Base-by-base conservation (phyloP, 2,888 invertebrate genomes). In the Stenotaenia linearis region DNA sequence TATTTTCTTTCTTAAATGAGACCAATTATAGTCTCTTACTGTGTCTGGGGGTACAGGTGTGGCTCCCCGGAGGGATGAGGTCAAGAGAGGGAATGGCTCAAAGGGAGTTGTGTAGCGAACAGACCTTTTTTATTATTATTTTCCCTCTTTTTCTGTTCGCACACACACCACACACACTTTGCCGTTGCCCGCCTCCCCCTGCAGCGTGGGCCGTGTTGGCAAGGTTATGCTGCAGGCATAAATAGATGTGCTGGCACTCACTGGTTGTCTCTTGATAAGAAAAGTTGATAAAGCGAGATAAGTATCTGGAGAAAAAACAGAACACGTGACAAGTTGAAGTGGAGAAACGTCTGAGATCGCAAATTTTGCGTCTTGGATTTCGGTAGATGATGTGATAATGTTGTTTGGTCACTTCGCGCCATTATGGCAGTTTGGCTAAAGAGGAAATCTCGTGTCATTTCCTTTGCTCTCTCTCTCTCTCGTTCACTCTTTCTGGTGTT, bases 361-460 rank as follows among this genome's bases (percentile, higher is more conserved):
- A 50, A 50, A 18, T 50, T 50, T 50, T 50, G 50, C 50, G n/a
- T 50, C 50, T 50, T 50, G 50, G 50, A 50, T 50, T 50, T 50
- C 50, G 50, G 18, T n/a, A 50, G 50, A 50, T 50, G 50, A 18
- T n/a, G 50, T 50, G 50, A 50, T 50, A 50, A 50, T 50, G 50
- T 50, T 50, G 50, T 50, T 50, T 50, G 50, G 50, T 50, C 50
- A 50, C 50, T 50, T 50, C 50, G 50, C 50, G 50, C 50, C 50
- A 50, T 50, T 50, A 50, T 50, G 50, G 50, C 50, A 50, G 50
- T 50, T 50, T 50, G 50, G 50, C 50, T 50, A 35, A 23, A 78
- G 78, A 78, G 78, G 78, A 78, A 78, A 78, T 78, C 78, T 28
- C 50, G 45, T 78, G 78, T 78, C 78, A 78, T 40, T 45, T 45